Evolutionary conservation across 2,797 vertebrate genomes (phyloP).

Genomic region (Alcedo atthis): DNA sequence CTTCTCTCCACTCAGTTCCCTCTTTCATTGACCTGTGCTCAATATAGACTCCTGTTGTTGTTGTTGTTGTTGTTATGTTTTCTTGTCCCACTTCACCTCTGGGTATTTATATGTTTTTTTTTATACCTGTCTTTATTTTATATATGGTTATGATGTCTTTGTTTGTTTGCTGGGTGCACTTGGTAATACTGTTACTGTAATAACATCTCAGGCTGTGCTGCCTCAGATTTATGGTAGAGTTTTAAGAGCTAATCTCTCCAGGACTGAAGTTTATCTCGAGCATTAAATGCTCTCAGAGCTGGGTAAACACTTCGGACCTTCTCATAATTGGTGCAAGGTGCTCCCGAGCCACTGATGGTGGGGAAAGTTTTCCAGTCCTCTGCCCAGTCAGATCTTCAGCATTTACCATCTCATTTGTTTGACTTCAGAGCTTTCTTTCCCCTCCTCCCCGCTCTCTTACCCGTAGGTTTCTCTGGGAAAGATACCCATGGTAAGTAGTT

Average conservation of each 20-base stretch:
- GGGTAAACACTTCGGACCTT: slow-evolving; percentile 16
- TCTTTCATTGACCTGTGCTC: slow-evolving; percentile 52
- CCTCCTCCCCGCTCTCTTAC: background rate
- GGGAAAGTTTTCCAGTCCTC: background rate
- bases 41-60: background rate
- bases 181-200: slow-evolving; percentile 7
- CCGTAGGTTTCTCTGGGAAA: slow-evolving; percentile 31
- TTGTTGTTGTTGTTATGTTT: slow-evolving; percentile 39
- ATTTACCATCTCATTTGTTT: background rate
- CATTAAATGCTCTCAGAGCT: slow-evolving; percentile 15
- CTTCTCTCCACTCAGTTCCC: slow-evolving; percentile 54
- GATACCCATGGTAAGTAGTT: slow-evolving; percentile 45
- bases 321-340: slow-evolving; percentile 18
- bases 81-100: slow-evolving; percentile 29
- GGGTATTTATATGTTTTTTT: slow-evolving; percentile 20
- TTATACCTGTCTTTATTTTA: slow-evolving; percentile 65
- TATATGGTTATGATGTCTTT: slow-evolving; percentile 34
- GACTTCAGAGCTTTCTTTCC: slow-evolving; percentile 27
- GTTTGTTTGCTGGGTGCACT: slow-evolving; percentile 62
- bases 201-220: background rate
- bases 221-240: slow-evolving; percentile 45
- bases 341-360: background rate
- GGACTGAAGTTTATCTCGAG: slow-evolving; percentile 33
- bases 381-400: background rate
- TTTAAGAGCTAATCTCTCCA: slow-evolving; percentile 50